Percentiles rank a stretch among this genome's conserved stretches.
Conservation (phyloP, 64 coral and sea anemone genomes). For the Pachyseris speciosa region DNA sequence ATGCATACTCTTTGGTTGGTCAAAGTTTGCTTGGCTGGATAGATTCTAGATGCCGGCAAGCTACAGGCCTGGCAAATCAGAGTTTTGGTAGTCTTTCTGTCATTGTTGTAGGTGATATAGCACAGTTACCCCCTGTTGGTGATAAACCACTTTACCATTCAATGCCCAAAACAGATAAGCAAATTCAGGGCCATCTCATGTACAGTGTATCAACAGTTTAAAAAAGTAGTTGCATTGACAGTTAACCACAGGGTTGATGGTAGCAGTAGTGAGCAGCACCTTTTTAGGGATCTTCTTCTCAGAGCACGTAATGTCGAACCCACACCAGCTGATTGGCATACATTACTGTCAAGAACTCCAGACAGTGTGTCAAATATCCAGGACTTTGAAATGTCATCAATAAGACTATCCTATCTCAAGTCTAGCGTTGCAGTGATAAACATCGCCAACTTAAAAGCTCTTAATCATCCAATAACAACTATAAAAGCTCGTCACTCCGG, state of each 20-base stretch:
- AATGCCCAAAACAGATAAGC: conserved; percentile 26
- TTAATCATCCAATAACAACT: conserved; percentile 48
- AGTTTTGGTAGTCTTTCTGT: conserved; percentile 68
- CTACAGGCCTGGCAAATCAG: conserved; percentile 38
- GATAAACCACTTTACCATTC: conserved; percentile 60
- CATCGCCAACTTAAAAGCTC: conserved; percentile 31
- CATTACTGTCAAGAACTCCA: conserved; percentile 29
- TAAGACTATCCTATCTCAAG: conserved; percentile 48
- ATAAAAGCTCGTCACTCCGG: conserved; percentile 56
- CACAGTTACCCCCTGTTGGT: conserved; percentile 58
- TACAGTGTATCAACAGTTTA: conserved; percentile 60
- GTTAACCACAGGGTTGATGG: conserved; percentile 68
- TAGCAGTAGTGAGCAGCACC: conserved; percentile 4
- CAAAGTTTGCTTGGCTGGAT: conserved; percentile 55
- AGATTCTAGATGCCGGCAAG: conserved; percentile 53
- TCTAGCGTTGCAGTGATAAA: conserved; percentile 22
- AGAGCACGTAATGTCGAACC: conserved; percentile 46
- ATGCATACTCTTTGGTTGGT: conserved; percentile 71
- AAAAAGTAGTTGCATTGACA: conserved; percentile 52
- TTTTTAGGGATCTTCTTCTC: conserved; percentile 52
- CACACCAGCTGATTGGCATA: conserved; percentile 41
- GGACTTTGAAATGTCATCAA: conserved; percentile 12
- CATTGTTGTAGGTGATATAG: conserved; percentile 48
- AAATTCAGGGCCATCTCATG: conserved; percentile 47
- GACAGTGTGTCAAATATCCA: conserved; percentile 16